Conservation (phyloP, 2,888 invertebrate genomes). For the Eupithecia dodoneata region DNA sequence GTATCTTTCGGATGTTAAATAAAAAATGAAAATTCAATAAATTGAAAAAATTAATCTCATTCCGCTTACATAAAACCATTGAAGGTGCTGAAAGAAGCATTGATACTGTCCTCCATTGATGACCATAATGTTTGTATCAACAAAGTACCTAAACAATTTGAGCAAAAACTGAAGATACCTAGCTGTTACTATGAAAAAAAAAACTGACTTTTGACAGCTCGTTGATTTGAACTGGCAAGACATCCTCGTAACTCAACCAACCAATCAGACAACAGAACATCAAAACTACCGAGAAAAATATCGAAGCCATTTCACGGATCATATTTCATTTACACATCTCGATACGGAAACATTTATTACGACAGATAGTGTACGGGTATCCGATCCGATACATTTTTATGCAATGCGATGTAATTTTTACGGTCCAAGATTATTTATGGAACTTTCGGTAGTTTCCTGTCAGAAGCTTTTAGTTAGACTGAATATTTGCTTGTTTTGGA, state of each 20-base stretch:
- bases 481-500: conserved; percentile 14
- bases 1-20: no score
- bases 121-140: background rate
- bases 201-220: conserved; percentile 25
- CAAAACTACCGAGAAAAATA: conserved; percentile 39
- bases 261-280: conserved; percentile 3
- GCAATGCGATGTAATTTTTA: conserved; percentile 50
- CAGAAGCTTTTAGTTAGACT: conserved; percentile 37
- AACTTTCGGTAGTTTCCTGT: conserved; percentile 55
- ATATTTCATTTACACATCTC: conserved; percentile 50
- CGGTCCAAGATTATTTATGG: conserved; percentile 48
- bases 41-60: no score
- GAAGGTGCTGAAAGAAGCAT: background rate
- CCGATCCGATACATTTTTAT: conserved; percentile 46
- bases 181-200: background rate
- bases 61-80: background rate
- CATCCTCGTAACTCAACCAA: background rate
- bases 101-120: background rate
- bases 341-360: conserved; percentile 53
- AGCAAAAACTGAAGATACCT: background rate
- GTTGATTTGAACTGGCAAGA: background rate
- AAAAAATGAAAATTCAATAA: no score
- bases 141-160: background rate
- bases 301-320: conserved; percentile 57
- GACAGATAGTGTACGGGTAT: conserved; percentile 43